Evolutionary conservation across 2,888 invertebrate genomes (phyloP), one percentile per base, ranked within the genome.

Genomic region (Mesorhabditis belari): DNA sequence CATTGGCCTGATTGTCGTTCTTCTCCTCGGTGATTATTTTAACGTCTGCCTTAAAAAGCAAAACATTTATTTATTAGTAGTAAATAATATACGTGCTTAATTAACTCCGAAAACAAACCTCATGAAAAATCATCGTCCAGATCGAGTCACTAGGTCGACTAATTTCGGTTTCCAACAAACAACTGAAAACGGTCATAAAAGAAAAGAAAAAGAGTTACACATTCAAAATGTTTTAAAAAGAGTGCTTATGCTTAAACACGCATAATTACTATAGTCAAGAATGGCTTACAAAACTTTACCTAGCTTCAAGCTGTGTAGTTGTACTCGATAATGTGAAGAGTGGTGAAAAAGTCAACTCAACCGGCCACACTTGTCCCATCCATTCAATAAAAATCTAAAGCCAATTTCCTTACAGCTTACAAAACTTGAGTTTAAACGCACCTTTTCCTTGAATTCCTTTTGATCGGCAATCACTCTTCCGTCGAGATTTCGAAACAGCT

Each of bases 101-200:
- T n/a, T n/a, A n/a, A n/a, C n/a, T n/a, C n/a, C n/a, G n/a, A 35
- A 61, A 57, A 1, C 17, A 17, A 5, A 70, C 66, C 21, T 58
- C 57, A 6, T 62, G 58, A 17, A 75, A 64, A 4, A 65, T 44
- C n/a, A 75, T 67, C 24, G 60, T 63, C 61, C 62, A 65, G n/a
- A 60, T 60, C 6, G 55, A 44, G 21, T 66, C 73, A 56, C 66
- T 64, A n/a, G 60, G 65, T 51, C 66, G 69, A 57, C 62, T 66
- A n/a, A 73, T 58, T 51, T 78, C 78, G 49, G 76, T 63, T 60
- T 76, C 75, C 25, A 77, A 65, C 1, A 79, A 64, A 19, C 73
- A 66, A 44, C 75, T 73, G 60, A 21, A 66, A 56, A 27, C 19
- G 6, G 23, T 60, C 5, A 28, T 61, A 62, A 9, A 49, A 53